Base-by-base conservation (phyloP, 2,888 invertebrate species). In the Anoplius nigerrimus region DNA sequence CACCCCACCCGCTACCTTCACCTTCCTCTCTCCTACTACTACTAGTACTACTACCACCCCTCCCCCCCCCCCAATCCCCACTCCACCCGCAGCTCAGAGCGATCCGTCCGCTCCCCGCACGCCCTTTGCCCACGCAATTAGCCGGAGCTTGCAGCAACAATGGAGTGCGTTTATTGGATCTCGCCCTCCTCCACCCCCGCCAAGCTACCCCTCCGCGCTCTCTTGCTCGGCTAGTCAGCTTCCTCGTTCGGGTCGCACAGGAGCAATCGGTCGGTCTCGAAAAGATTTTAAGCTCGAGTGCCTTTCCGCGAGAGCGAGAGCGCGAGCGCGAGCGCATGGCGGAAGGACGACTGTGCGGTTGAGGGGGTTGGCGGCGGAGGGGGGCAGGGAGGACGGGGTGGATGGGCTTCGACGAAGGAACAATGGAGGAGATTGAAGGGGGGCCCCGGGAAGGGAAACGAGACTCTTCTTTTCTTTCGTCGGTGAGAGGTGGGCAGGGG, bases 91-190 rank as follows among this genome's bases (percentile, higher is more conserved):
- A n/a, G n/a, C n/a, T n/a, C n/a, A n/a, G n/a, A n/a, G n/a, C 20
- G 6, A 34, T n/a, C 18, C 42, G n/a, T n/a, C n/a, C n/a, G n/a
- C n/a, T n/a, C 2, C 11, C n/a, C n/a, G 24, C n/a, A 5, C 48
- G 2, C 34, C 16, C 13, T 4, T 24, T 2, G 16, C 24, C 54
- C 53, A 53, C 18, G 71, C 75, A 76, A 78, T 78, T 78, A 78
- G 77, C 69, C 66, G 61, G 56, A 53, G 61, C 59, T 60, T 2
- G 34, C 51, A 53, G 66, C 58, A 71, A 74, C 78, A 76, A 78
- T 72, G 62, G 74, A 66, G 68, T 75, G 70, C 76, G 64, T 74
- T 78, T 78, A 76, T 76, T 48, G 48, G 48, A 48, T 48, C n/a
- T 16, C 48, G 11, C 2, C 18, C 18, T 13, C 11, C 34, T 34